A percentile compares a stretch with the other conserved stretches of the same genome.
Evolutionary conservation across 2,888 invertebrate species (phyloP).

Genomic region (Parapristionchus giblindavisi): DNA sequence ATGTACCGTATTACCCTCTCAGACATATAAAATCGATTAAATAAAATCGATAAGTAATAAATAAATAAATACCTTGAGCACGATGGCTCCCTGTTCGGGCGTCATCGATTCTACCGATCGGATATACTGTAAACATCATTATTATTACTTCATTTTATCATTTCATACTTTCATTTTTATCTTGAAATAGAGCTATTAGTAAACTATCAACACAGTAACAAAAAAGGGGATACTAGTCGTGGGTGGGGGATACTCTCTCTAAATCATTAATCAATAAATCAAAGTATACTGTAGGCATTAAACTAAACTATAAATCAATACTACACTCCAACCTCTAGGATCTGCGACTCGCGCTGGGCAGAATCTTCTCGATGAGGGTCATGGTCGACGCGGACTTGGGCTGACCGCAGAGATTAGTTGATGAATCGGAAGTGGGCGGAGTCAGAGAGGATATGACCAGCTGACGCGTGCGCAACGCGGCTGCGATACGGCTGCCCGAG

Average conservation of each 20-base stretch:
- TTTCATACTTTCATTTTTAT: too few relatives aligned
- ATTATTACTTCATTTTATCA: too few relatives aligned
- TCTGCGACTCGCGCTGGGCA: constrained; percentile 13
- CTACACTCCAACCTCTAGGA: not conserved
- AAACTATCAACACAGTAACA: too few relatives aligned
- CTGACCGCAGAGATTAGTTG: not conserved
- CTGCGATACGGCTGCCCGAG: not conserved
- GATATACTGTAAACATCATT: constrained; percentile 3
- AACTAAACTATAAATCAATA: not conserved
- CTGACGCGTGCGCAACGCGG: constrained; percentile 22
- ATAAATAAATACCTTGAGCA: constrained; percentile 26
- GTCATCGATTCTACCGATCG: not conserved
- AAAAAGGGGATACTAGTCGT: too few relatives aligned
- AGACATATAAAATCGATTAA: too few relatives aligned
- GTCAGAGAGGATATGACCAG: constrained; percentile 21
- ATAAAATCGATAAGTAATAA: too few relatives aligned
- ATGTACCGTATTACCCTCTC: too few relatives aligned
- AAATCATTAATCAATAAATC: too few relatives aligned
- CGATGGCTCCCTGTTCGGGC: not conserved
- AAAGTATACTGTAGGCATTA: not conserved
- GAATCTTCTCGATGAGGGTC: not conserved
- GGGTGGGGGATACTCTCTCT: too few relatives aligned
- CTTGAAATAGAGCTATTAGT: too few relatives aligned
- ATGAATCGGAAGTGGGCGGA: not conserved
- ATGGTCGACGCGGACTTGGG: not conserved